Conservation (phyloP, 2,113 vertebrate species). For the Caracal caracal region DNA sequence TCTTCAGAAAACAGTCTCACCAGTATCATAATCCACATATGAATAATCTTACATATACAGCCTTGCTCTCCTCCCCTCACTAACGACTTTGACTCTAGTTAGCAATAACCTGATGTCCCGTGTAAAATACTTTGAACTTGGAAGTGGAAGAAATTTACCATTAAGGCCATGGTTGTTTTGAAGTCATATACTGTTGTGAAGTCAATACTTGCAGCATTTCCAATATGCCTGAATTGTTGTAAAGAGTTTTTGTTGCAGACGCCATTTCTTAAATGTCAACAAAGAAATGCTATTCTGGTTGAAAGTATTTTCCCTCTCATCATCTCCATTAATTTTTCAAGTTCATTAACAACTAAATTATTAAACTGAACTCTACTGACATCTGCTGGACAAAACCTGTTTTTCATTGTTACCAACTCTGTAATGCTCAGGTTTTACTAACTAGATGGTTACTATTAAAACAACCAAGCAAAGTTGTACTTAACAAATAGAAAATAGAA, state of each 20-base stretch:
- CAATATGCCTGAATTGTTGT: neutral
- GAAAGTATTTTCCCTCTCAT: neutral
- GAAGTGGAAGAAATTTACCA: neutral
- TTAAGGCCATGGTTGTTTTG: neutral
- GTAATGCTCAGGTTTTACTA: neutral
- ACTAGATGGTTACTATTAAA: neutral
- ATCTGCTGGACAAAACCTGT: conserved; percentile 81
- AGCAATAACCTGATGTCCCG: neutral
- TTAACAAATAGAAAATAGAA: conserved; percentile 26
- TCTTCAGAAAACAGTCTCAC: neutral
- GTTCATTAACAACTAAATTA: conserved; percentile 44
- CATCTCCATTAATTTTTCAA: conserved; percentile 23
- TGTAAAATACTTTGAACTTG: conserved; percentile 23
- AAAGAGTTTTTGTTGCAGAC: neutral
- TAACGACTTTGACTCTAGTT: neutral
- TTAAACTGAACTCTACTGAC: conserved; percentile 79
- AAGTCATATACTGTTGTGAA: neutral
- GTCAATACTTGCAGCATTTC: neutral
- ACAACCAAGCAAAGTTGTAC: neutral
- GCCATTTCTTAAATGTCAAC: conserved; percentile 38
- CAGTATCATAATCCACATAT: neutral
- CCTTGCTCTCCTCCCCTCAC: neutral
- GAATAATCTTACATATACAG: neutral
- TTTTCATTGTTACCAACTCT: neutral
- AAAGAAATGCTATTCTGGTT: neutral